A percentile compares a stretch with the other conserved stretches of the same genome.
Evolutionary conservation across 2,797 vertebrate species (phyloP).

Genomic region (Sylvia borin): DNA sequence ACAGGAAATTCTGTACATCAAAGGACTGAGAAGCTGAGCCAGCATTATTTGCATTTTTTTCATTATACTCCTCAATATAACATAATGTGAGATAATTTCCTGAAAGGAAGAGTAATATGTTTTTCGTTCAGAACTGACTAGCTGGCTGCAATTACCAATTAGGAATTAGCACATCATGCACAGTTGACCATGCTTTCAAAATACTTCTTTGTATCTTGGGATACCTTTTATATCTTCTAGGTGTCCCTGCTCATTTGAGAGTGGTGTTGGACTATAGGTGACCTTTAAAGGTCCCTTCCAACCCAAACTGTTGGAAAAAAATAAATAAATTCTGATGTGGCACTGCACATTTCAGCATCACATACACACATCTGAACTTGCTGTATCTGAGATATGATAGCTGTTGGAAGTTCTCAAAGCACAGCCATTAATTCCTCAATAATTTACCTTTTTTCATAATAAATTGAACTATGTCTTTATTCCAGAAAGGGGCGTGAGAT

Average conservation of each 20-base stretch:
- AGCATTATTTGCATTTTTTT: neutral
- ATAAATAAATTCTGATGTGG: neutral
- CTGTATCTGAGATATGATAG: neutral
- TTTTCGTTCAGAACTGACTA: neutral
- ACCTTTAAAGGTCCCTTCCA: neutral
- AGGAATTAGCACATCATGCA: neutral
- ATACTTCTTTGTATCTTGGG: neutral
- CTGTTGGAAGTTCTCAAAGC: neutral
- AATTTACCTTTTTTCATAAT: neutral
- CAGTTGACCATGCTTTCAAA: neutral
- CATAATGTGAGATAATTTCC: neutral
- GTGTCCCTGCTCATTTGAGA: neutral
- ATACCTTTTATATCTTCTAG: neutral
- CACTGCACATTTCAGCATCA: neutral
- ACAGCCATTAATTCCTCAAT: neutral
- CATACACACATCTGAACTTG: neutral
- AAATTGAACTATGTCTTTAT: neutral
- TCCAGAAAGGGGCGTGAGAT: neutral
- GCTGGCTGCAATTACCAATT: neutral
- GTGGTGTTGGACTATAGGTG: fast-evolving
- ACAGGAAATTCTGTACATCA: neutral
- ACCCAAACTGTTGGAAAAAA: neutral
- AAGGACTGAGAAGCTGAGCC: neutral
- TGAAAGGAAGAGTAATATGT: neutral
- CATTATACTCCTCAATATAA: neutral